Conservation (phyloP, 2,113 vertebrate genomes). For the Orthonyx spaldingii region DNA sequence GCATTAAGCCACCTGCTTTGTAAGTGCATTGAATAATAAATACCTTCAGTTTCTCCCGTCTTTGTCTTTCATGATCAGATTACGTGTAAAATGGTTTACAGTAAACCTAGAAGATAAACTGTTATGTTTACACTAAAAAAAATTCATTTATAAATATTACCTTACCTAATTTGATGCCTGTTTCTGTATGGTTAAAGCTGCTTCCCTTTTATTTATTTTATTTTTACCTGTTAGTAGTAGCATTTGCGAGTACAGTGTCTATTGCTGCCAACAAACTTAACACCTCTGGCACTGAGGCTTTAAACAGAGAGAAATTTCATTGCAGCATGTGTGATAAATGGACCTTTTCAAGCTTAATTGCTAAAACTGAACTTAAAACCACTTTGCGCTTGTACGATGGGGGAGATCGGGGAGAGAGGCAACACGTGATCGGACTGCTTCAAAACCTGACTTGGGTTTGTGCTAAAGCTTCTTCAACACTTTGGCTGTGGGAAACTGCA, state of each 20-base stretch:
- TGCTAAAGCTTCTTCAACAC: not conserved
- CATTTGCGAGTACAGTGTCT: constrained; percentile 1
- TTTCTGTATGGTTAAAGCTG: constrained; percentile 46
- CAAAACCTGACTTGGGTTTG: not conserved
- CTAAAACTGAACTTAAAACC: constrained; percentile 8
- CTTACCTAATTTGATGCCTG: constrained; percentile 2
- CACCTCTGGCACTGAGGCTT: constrained; percentile 8
- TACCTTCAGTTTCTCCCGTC: constrained; percentile 75
- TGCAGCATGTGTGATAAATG: not conserved
- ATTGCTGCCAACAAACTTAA: constrained; percentile 5
- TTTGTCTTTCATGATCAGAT: constrained; percentile 70
- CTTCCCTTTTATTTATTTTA: not conserved
- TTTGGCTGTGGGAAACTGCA: not conserved
- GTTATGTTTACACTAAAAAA: constrained; percentile 46
- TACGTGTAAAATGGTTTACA: constrained; percentile 44
- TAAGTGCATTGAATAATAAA: constrained; percentile 78
- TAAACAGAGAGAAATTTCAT: not conserved
- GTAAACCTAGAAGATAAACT: constrained; percentile 23
- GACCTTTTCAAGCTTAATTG: not conserved
- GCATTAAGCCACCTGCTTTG: constrained; percentile 77
- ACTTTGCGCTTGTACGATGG: not conserved
- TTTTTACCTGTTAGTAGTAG: not conserved
- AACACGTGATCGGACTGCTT: not conserved
- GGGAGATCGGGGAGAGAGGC: not conserved
- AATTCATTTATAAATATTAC: constrained; percentile 24